phyloP scores from a whole-genome alignment of 2,797 vertebrate species.

The Fundulus diaphanus region DNA sequence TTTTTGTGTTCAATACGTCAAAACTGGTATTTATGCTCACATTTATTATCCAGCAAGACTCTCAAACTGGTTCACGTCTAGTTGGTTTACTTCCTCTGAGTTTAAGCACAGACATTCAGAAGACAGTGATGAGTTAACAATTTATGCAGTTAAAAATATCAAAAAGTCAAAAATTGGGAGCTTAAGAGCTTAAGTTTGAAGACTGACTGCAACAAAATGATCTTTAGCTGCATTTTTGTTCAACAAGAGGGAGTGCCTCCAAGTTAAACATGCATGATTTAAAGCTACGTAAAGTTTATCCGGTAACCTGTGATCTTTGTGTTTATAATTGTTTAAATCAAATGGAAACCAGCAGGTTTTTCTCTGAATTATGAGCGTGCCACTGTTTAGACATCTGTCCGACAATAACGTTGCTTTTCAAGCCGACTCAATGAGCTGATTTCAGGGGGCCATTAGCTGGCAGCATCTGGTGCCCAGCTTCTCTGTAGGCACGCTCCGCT shows the following conservation, averaged over 20 bases:
- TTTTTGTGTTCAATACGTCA: too few species aligned
- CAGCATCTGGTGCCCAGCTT: constrained; percentile 61
- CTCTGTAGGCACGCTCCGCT: constrained; percentile 41
- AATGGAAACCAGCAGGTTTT: constrained; percentile 1
- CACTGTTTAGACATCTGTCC: constrained; percentile 6
- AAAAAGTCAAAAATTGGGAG: too few species aligned
- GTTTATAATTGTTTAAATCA: constrained; percentile 9
- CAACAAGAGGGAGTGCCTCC: neutral
- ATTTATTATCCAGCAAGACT: neutral
- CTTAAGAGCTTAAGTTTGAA: neutral
- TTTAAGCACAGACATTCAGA: too few species aligned
- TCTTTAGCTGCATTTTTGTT: constrained; percentile 23
- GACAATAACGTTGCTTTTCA: constrained; percentile 35
- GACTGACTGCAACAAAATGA: constrained; percentile 13
- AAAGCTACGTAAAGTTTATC: constrained; percentile 9
- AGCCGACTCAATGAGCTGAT: constrained; percentile 41
- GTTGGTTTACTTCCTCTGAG: too few species aligned
- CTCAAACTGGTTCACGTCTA: too few species aligned
- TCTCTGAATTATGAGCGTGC: neutral
- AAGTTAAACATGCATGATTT: constrained; percentile 9
- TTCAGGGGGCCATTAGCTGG: constrained; percentile 49
- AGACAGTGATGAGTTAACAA: neutral
- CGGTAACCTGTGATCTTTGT: neutral
- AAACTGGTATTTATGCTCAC: too few species aligned
- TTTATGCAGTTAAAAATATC: neutral